Base-by-base conservation (phyloP, 2,797 vertebrate genomes). In the Lacerta bilineata region DNA sequence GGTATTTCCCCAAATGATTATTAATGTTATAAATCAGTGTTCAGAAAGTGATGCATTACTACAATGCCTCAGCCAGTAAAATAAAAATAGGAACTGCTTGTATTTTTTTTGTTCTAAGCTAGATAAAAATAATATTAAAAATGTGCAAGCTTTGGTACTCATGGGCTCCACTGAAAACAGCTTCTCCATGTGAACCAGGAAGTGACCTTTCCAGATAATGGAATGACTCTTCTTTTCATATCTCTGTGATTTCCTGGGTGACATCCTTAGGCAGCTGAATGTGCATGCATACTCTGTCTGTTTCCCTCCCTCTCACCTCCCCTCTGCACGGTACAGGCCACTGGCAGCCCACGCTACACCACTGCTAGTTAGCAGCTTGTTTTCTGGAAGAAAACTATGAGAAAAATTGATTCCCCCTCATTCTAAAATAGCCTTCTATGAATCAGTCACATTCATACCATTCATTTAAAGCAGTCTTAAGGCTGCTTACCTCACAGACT, bases 1-100 rank as follows among this genome's bases (percentile, higher is more conserved):
- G 71, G 76, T 55, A 88, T 91, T 92, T 95, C 91, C 68, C 77
- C 55, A 93, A 95, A 92, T 89, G 93, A 94, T 92, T 91, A 93
- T 93, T 93, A 94, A 95, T 95, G 50, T 91, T 92, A 93, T 93
- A 95, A 96, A 94, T 93, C 87, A 90, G 43, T 91, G 95, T 95
- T 94, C 90, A 94, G 92, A 93, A 93, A 93, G 93, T 94, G 83
- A 94, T 85, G 64, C 89, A 93, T 89, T 59, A 91, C 93, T 89
- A 92, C 81, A 95, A 81, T 90, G 86, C 86, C 85, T 91, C 80
- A 80, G 10, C 68, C 74, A 94, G 90, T 93, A 89, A 86, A 86
- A 77, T 93, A 87, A 90, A 90, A 90, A 43, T 87, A 83, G 43
- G 11, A 91, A 55, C 27, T 71, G 75, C 8, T 78, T 90, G 66